Evolutionary conservation across 2,888 invertebrate species (phyloP), one percentile per base, ranked within the genome.

Genomic region (Spicauda simplicius): DNA sequence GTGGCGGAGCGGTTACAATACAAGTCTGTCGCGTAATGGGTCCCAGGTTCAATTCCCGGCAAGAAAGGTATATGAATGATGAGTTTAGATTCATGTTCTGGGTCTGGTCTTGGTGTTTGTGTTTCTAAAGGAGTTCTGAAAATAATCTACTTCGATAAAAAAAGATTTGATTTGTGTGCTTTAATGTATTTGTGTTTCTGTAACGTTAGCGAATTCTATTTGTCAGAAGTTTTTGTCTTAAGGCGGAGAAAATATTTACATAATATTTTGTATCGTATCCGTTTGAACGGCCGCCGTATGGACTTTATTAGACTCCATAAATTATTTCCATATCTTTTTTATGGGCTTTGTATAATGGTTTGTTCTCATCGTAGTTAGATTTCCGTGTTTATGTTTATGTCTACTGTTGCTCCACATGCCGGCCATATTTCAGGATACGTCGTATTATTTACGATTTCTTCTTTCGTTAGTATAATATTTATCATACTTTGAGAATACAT

Each of bases 311-410:
- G 65, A 20, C 58, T 10, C 30, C 45, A 53, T 65, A 65, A 65
- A 65, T 65, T 59, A 65, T 65, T 65, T 53, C 58, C 65, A 65
- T 65, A 65, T 65, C 65, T 59, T 65, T n/a, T 65, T 64, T 64
- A 64, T 64, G 52, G 58, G 50, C 54, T 65, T 65, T 65, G 65
- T 65, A 59, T 65, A 59, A 60, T 60, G 66, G 66, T 60, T 66
- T 66, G 48, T 59, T 65, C 58, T 59, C 45, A 30, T 65, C 41
- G 52, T 58, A 53, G 58, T 59, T 59, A 59, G 57, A 30, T 65
- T 59, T 65, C 41, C 57, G 19, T 57, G 30, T 52, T 52, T 64
- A 52, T 64, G 41, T 65, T 60, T 60, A 60, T 50, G 59, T n/a
- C 30, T 16, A 18, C 18, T 50, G 30, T 16, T 20, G 48, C 48